These are phyloP conservation scores for Serinus canaria DNA, from an alignment of 2,113 vertebrate genomes.

Conservation along the genomic window DNA sequence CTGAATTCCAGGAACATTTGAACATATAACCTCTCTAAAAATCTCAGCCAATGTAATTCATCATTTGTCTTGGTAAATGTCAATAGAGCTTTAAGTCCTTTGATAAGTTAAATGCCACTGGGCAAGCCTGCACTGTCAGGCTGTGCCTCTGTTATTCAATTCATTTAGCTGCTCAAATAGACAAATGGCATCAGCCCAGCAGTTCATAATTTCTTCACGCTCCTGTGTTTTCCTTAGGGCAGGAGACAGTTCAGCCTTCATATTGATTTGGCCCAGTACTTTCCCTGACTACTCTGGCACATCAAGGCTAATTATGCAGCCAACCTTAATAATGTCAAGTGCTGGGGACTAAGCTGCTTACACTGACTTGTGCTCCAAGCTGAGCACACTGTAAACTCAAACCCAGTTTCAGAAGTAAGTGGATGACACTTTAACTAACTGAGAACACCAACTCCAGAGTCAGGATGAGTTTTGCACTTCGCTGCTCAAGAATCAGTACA, in stretches of 20 bases:
- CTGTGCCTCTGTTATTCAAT: constrained; percentile 12
- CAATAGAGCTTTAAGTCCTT: constrained; percentile 37
- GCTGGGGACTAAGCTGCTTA: background rate
- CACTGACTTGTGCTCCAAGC: background rate
- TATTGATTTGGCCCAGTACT: constrained; percentile 13
- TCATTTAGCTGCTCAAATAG: constrained; percentile 59
- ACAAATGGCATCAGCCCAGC: constrained; percentile 56
- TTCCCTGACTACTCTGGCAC: constrained; percentile 14
- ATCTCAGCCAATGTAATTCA: constrained; percentile 6
- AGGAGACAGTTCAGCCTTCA: constrained; percentile 33
- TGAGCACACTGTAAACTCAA: background rate
- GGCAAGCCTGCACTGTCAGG: background rate
- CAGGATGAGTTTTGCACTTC: background rate
- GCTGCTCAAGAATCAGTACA: background rate
- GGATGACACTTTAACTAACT: background rate
- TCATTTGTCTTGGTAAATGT: constrained; percentile 36
- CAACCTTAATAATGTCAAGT: background rate
- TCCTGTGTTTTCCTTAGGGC: constrained; percentile 43
- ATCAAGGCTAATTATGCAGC: constrained; percentile 32
- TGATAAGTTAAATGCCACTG: constrained; percentile 58
- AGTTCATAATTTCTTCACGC: constrained; percentile 57
- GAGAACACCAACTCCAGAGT: background rate
- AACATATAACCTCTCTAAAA: constrained; percentile 13
- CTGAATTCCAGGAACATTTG: constrained; percentile 20
- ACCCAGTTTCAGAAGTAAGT: background rate